phyloP scores from a whole-genome alignment of 2,888 invertebrate species.

The Allophyes oxyacanthae region DNA sequence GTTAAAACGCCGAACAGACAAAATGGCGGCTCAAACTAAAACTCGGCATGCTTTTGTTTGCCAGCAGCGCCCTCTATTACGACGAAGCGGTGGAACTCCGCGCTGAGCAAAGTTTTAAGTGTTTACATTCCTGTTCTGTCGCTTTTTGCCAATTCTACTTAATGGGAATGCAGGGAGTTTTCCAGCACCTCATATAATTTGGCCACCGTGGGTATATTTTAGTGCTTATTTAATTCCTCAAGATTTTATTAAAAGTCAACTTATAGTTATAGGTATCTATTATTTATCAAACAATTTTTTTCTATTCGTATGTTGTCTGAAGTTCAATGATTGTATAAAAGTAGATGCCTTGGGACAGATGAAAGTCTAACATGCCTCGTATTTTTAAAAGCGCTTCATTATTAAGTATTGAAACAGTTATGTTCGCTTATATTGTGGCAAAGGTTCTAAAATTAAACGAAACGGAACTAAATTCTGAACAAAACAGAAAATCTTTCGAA shows the following conservation, averaged over 20 bases:
- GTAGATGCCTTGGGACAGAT: neutral
- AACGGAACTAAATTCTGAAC: too few relatives aligned
- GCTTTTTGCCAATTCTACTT: conserved; percentile 87
- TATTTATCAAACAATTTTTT: conserved; percentile 55
- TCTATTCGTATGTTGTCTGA: conserved; percentile 37
- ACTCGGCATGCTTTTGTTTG: conserved; percentile 83
- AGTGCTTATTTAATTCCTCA: conserved; percentile 78
- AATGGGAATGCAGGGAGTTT: conserved; percentile 81
- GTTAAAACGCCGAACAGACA: conserved; percentile 79
- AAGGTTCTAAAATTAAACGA: conserved; percentile 12
- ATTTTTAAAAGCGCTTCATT: conserved; percentile 7
- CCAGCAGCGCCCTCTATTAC: conserved; percentile 81
- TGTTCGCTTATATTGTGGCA: conserved; percentile 1
- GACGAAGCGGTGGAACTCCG: conserved; percentile 72
- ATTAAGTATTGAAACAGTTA: conserved; percentile 1
- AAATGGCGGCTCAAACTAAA: conserved; percentile 78
- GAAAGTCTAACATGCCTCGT: conserved; percentile 4
- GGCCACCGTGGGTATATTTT: conserved; percentile 70
- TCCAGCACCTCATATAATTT: conserved; percentile 83
- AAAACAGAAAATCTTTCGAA: conserved; percentile 1
- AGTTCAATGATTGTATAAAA: conserved; percentile 25
- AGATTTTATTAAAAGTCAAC: conserved; percentile 62
- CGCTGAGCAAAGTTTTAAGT: conserved; percentile 85
- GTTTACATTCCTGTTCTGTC: conserved; percentile 87
- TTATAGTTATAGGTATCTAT: too few relatives aligned